Evolutionary conservation across 2,888 invertebrate genomes (phyloP).

Genomic region (Drosophila kambysellisi): DNA sequence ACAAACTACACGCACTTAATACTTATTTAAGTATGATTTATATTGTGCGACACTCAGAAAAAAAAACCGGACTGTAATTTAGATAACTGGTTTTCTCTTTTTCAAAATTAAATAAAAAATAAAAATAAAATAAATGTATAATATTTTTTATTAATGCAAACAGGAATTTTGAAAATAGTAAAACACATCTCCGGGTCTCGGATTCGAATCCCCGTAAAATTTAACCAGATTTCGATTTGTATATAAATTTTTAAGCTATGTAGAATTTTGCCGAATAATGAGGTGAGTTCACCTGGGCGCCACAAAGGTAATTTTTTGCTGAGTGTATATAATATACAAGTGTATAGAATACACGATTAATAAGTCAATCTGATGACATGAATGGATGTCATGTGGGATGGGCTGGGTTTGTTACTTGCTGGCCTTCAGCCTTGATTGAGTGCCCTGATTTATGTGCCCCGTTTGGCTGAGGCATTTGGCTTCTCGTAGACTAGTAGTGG

Average conservation of each 20-base stretch:
- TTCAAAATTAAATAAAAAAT: too few species aligned
- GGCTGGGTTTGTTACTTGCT: slow-evolving; percentile 6
- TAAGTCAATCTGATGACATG: slow-evolving; percentile 70
- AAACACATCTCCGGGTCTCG: too few species aligned
- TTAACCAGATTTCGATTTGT: too few species aligned
- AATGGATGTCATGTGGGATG: slow-evolving; percentile 33
- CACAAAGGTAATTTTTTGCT: not conserved
- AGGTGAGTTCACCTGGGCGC: not conserved
- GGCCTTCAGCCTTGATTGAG: slow-evolving; percentile 68
- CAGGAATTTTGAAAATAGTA: too few species aligned
- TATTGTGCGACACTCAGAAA: slow-evolving; percentile 7
- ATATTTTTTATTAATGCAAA: too few species aligned
- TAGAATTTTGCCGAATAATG: not conserved
- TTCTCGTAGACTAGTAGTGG: slow-evolving; percentile 13
- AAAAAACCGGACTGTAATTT: not conserved
- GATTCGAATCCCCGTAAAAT: too few species aligned
- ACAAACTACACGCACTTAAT: slow-evolving; percentile 24
- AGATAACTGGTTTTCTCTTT: too few species aligned
- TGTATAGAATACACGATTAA: slow-evolving; percentile 55
- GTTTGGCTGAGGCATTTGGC: slow-evolving; percentile 30
- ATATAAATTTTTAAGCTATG: too few species aligned
- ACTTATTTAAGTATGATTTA: slow-evolving; percentile 13
- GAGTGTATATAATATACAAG: not conserved
- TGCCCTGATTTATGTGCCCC: slow-evolving; percentile 54
- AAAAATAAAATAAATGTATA: too few species aligned